Percentiles rank a stretch among this genome's conserved stretches.
Conservation (phyloP, 2,888 invertebrate species). For the Leptothorax acervorum region DNA sequence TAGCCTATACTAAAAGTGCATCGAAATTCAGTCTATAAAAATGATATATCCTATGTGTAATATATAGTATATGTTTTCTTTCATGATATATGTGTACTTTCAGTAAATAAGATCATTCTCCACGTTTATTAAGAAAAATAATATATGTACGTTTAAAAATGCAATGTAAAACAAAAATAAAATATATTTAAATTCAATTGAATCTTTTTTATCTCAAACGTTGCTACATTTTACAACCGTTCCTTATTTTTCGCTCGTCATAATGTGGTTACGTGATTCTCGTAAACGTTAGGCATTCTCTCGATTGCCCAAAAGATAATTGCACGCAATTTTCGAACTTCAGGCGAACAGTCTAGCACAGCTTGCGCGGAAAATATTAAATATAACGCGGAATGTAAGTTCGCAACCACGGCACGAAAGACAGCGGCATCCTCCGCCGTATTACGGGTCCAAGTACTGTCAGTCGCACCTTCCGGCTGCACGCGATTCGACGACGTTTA, state of each 20-base stretch:
- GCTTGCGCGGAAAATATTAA: slow-evolving; percentile 53
- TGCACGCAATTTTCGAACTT: slow-evolving; percentile 64
- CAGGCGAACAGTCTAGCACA: slow-evolving; percentile 39
- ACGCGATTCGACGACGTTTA: slow-evolving; percentile 80
- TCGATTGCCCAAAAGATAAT: slow-evolving; percentile 52
- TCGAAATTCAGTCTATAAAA: slow-evolving; percentile 2
- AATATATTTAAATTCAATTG: background rate
- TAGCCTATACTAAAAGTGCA: background rate
- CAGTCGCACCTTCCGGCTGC: slow-evolving; percentile 81
- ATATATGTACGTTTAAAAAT: background rate
- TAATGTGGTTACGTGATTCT: background rate
- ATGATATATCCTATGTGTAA: background rate
- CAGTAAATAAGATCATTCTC: background rate
- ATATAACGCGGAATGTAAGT: slow-evolving; percentile 56
- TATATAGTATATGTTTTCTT: background rate
- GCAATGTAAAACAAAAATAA: background rate
- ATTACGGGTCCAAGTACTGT: slow-evolving; percentile 77
- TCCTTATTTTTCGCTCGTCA: background rate
- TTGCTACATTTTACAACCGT: background rate
- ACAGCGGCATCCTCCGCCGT: slow-evolving; percentile 60
- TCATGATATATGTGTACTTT: background rate
- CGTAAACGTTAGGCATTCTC: background rate
- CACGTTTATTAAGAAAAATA: background rate
- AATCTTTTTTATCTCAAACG: background rate
- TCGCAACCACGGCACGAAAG: slow-evolving; percentile 64